Conservation (phyloP, 2,113 vertebrate genomes). For the Physeter macrocephalus region DNA sequence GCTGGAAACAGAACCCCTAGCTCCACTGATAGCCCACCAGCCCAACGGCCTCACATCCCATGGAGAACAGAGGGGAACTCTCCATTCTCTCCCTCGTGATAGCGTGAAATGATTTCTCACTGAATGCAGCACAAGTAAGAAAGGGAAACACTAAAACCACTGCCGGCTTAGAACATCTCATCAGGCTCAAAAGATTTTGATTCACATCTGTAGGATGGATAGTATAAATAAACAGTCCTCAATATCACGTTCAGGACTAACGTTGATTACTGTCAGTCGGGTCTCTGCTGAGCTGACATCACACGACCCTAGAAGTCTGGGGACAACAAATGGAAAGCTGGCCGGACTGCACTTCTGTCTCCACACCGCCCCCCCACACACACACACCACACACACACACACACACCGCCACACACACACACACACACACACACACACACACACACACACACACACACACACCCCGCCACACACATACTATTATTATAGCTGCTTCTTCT, state of each 20-base stretch:
- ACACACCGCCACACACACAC: background rate
- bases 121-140: background rate
- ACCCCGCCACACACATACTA: background rate
- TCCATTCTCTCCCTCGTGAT: fast-evolving
- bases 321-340: fast-evolving
- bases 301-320: too few relatives aligned
- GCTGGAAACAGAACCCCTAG: background rate
- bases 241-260: fast-evolving
- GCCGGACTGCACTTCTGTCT: background rate
- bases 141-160: background rate
- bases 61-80: fast-evolving
- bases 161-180: background rate
- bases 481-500: background rate
- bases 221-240: background rate
- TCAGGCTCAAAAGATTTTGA: background rate
- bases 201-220: background rate
- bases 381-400: too few relatives aligned
- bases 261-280: fast-evolving
- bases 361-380: too few relatives aligned
- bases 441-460: background rate
- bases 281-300: background rate
- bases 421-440: too few relatives aligned
- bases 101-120: background rate
- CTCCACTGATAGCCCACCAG: fast-evolving
- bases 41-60: background rate